These are phyloP conservation scores for Neopelma chrysocephalum DNA, from an alignment of 2,797 vertebrate genomes.

Conservation along the genomic window DNA sequence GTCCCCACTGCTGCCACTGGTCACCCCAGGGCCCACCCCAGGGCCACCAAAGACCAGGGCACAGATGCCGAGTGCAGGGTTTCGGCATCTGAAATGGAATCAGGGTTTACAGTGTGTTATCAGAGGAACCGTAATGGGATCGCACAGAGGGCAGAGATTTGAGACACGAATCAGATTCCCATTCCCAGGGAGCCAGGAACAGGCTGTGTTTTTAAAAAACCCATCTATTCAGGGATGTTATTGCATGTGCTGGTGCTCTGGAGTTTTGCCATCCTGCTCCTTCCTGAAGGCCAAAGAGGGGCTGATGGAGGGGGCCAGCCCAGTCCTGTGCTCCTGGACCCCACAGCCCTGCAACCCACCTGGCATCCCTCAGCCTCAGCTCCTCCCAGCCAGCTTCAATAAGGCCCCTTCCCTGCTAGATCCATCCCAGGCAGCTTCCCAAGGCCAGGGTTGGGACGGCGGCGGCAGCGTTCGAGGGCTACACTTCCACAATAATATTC, in stretches of 20 bases:
- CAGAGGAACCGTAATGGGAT: constrained; percentile 28
- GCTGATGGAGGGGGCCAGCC: not conserved
- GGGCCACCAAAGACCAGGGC: fast-evolving
- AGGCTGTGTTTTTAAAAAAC: not conserved
- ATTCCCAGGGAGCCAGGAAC: not conserved
- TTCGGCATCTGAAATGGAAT: constrained; percentile 38
- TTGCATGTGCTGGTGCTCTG: fast-evolving
- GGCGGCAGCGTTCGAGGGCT: not conserved
- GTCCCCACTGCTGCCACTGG: not conserved
- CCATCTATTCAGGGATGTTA: not conserved
- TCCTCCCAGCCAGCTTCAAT: fast-evolving
- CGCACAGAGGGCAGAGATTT: not conserved
- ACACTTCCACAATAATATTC: constrained; percentile 39
- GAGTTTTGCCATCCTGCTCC: not conserved
- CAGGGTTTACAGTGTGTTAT: not conserved
- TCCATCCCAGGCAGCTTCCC: not conserved
- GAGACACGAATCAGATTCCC: not conserved
- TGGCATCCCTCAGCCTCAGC: not conserved
- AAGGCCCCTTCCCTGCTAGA: not conserved
- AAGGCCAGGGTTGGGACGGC: not conserved
- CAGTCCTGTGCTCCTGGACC: not conserved
- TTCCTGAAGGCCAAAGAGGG: not conserved
- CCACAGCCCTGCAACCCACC: not conserved
- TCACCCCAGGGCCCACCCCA: not conserved
- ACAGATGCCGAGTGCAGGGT: not conserved